Evolutionary conservation across 1,140 invertebrate species (phyloP), one percentile per base, ranked within the genome.

Genomic region (Cyrtorhinus lividipennis): DNA sequence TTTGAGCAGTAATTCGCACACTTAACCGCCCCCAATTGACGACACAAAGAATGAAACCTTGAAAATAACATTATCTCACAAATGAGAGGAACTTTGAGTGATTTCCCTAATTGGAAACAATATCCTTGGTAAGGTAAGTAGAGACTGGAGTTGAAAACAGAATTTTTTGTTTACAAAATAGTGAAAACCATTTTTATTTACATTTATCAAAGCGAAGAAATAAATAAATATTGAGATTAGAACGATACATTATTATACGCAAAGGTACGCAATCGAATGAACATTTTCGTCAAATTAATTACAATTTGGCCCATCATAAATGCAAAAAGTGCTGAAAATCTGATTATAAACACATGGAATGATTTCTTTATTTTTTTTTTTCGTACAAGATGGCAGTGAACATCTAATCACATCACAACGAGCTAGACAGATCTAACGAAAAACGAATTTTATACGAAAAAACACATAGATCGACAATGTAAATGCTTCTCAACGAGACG

Each of bases 111-210:
- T n/a, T n/a, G n/a, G n/a, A n/a, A n/a, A n/a, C n/a, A n/a, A n/a
- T n/a, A n/a, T n/a, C n/a, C n/a, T n/a, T n/a, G n/a, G n/a, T n/a
- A n/a, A n/a, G n/a, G n/a, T n/a, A n/a, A n/a, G n/a, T n/a, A n/a
- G n/a, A n/a, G n/a, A n/a, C n/a, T n/a, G n/a, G n/a, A n/a, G n/a
- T n/a, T n/a, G n/a, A n/a, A n/a, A n/a, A n/a, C n/a, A n/a, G n/a
- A n/a, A n/a, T n/a, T n/a, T n/a, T n/a, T n/a, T n/a, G n/a, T 38
- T 38, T 38, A 8, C 5, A 53, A 22, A 53, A 53, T 20, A 13
- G 48, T 53, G 48, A 53, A 53, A 53, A 53, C 48, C 48, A 53
- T 22, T 15, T 53, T 53, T 53, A 53, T 53, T 53, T 53, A 53
- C 48, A 53, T 20, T 13, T 53, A 53, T 20, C 48, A 53, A 53